Evolutionary conservation across 2,888 invertebrate species (phyloP).

Genomic region (Drosophila quinaria): DNA sequence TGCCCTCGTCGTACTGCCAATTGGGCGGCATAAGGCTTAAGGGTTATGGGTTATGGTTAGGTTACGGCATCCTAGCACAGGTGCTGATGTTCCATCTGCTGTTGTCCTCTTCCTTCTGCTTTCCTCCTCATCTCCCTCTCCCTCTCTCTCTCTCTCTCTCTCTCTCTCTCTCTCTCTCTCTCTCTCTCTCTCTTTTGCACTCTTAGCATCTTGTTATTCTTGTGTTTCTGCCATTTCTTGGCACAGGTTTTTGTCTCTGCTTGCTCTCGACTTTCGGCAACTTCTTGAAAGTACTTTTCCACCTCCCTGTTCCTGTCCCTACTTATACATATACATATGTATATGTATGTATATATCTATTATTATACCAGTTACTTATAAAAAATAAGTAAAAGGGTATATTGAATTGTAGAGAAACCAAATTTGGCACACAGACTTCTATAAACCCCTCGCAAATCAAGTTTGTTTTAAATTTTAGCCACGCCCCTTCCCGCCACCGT

Average conservation of each 20-base stretch:
- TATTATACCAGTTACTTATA: too few relatives aligned
- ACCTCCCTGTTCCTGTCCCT: background rate
- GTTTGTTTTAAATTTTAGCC: too few relatives aligned
- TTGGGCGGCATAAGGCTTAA: constrained; percentile 9
- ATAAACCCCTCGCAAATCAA: too few relatives aligned
- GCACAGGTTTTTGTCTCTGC: constrained; percentile 57
- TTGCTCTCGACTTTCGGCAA: constrained; percentile 68
- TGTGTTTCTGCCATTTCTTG: constrained; percentile 38
- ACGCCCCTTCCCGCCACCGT: too few relatives aligned
- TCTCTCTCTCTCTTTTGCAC: background rate
- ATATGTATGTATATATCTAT: constrained; percentile 18
- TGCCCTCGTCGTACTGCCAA: constrained; percentile 21
- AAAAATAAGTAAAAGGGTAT: too few relatives aligned
- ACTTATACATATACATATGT: constrained; percentile 8
- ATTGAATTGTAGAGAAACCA: too few relatives aligned
- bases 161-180: background rate
- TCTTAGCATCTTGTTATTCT: constrained; percentile 20
- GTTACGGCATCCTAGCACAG: constrained; percentile 5
- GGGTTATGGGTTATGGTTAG: constrained; percentile 2
- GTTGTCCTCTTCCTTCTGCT: background rate
- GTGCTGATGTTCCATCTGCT: constrained; percentile 35
- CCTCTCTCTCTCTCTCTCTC: background rate
- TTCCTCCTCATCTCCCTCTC: too few relatives aligned
- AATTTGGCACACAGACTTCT: too few relatives aligned
- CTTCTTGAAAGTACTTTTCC: constrained; percentile 72